Evolutionary conservation across 2,113 vertebrate species (phyloP).

Genomic region (Antechinus stuartii): DNA sequence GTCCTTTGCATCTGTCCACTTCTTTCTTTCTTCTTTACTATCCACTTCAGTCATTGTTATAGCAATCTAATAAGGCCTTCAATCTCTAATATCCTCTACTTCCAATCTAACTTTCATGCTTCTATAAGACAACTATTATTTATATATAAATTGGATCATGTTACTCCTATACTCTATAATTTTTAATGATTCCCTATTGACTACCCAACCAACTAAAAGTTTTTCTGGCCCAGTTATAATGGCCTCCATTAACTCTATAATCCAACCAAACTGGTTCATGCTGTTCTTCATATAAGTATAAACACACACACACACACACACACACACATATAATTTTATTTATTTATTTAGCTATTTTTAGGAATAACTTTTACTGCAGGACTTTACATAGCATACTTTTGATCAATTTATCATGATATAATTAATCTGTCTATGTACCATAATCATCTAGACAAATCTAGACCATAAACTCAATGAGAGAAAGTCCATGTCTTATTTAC

Average conservation of each 20-base stretch:
- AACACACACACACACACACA: too few relatives aligned
- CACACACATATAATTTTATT: too few relatives aligned
- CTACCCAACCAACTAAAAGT: neutral
- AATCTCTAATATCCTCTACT: neutral
- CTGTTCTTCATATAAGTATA: neutral
- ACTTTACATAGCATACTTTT: neutral
- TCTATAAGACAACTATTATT: neutral
- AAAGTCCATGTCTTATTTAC: neutral
- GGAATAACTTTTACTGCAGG: neutral
- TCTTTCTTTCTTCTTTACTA: neutral
- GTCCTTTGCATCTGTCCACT: neutral
- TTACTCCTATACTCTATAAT: neutral
- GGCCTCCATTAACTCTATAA: neutral
- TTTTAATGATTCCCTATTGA: neutral
- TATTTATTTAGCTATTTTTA: neutral
- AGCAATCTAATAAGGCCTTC: neutral
- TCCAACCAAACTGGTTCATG: neutral
- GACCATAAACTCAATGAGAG: neutral
- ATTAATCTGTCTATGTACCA: neutral
- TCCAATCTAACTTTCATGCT: neutral
- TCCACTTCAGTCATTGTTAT: neutral
- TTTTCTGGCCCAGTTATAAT: neutral
- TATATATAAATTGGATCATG: neutral
- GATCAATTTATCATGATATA: neutral
- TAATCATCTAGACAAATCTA: neutral